Conservation (phyloP, 2,797 vertebrate species). For the Miopithecus talapoin region DNA sequence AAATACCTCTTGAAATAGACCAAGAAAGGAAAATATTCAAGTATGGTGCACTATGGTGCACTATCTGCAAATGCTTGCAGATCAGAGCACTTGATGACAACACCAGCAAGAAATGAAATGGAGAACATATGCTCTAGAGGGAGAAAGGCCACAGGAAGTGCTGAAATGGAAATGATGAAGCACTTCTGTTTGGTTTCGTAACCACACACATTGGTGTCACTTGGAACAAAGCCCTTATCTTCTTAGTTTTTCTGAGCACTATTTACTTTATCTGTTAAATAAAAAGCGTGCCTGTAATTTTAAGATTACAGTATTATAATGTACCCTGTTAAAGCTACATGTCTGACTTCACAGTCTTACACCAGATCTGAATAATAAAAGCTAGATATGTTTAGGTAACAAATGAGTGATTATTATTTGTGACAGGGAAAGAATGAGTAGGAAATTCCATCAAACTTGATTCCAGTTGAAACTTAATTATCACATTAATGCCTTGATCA, state of each 20-base stretch:
- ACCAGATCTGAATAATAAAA: background rate
- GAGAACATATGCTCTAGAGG: background rate
- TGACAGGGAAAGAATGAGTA: background rate
- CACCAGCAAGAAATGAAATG: background rate
- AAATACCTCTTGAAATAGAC: background rate
- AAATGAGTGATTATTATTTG: constrained; percentile 38
- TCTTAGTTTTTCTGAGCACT: background rate
- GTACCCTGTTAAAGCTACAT: accelerated
- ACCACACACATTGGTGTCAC: background rate
- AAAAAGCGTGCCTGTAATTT: background rate
- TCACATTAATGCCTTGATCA: background rate
- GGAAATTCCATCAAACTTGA: constrained; percentile 44
- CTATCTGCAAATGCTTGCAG: background rate
- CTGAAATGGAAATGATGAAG: background rate
- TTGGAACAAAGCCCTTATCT: background rate
- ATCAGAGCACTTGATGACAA: background rate
- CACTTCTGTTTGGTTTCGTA: background rate
- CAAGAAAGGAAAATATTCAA: background rate
- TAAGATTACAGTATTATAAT: background rate
- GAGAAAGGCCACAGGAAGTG: background rate
- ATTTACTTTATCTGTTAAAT: background rate
- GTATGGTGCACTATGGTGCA: too few relatives aligned
- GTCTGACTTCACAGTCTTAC: background rate
- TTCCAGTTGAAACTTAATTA: background rate
- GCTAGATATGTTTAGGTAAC: background rate